Evolutionary conservation across 1,140 invertebrate genomes (phyloP).

Genomic region (Fopius arisanus): DNA sequence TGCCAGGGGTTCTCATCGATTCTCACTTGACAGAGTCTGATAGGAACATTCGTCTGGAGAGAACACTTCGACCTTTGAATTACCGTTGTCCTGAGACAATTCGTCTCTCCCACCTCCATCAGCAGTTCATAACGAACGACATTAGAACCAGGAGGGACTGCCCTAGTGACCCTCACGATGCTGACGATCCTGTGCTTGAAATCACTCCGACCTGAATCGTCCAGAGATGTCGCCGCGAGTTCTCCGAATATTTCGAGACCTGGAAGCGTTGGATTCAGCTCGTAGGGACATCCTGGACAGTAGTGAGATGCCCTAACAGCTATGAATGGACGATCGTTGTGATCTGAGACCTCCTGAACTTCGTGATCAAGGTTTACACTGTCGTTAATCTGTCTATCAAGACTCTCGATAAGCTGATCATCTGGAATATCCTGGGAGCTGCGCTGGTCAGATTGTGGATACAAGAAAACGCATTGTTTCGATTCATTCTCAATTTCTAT

Average conservation of each 20-base stretch:
- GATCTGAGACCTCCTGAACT: constrained; percentile 45
- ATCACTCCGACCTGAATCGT: constrained; percentile 48
- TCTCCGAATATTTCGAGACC: constrained; percentile 48
- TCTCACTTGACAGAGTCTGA: constrained; percentile 50
- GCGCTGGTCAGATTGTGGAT: constrained; percentile 39
- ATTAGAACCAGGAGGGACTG: constrained; percentile 50
- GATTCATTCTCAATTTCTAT: constrained; percentile 46
- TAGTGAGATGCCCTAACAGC: constrained; percentile 52
- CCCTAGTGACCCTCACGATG: constrained; percentile 51
- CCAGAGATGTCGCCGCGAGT: constrained; percentile 50
- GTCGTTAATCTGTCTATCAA: constrained; percentile 49
- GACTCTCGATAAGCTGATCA: constrained; percentile 45
- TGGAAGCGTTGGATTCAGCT: constrained; percentile 56
- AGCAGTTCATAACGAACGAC: constrained; percentile 55
- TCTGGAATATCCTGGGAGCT: constrained; percentile 39
- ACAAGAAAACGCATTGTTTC: constrained; percentile 51
- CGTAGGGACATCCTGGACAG: constrained; percentile 60
- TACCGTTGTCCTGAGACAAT: constrained; percentile 50
- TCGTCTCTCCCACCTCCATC: constrained; percentile 55
- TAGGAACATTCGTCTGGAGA: constrained; percentile 44
- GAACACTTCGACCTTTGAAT: constrained; percentile 51
- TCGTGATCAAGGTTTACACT: constrained; percentile 52
- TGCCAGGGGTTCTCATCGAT: constrained; percentile 56
- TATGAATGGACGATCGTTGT: constrained; percentile 53
- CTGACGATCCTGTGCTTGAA: constrained; percentile 55